phyloP scores from a whole-genome alignment of 2,113 vertebrate species.

The Fulica atra region DNA sequence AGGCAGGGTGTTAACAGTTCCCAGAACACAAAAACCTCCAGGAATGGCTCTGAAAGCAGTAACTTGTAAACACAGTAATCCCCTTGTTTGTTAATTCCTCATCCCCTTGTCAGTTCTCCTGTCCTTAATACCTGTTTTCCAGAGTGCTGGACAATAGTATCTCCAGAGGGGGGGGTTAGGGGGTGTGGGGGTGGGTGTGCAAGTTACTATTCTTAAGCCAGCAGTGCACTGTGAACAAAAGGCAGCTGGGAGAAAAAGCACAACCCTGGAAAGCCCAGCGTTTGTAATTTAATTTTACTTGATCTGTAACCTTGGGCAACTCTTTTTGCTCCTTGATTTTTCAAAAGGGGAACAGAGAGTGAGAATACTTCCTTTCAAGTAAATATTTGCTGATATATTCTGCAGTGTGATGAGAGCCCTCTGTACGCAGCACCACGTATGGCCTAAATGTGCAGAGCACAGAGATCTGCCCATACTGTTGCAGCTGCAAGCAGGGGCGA shows the following conservation, averaged over 20 bases:
- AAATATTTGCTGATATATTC: background rate
- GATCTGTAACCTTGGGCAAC: background rate
- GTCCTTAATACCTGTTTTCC: background rate
- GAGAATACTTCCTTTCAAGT: background rate
- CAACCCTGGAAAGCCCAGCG: background rate
- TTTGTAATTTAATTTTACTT: background rate
- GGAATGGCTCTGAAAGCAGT: conserved; percentile 1
- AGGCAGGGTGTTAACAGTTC: background rate
- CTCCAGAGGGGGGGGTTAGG: background rate
- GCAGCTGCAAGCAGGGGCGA: background rate
- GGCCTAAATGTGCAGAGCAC: background rate
- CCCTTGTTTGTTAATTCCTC: background rate
- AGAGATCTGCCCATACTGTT: background rate
- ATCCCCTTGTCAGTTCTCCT: background rate
- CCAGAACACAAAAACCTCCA: background rate
- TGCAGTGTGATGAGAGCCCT: background rate
- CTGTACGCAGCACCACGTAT: background rate
- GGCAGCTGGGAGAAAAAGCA: background rate
- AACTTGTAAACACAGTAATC: conserved; percentile 5
- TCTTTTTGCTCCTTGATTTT: accelerated
- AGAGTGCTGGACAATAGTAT: background rate
- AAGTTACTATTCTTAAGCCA: background rate
- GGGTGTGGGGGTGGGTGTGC: background rate
- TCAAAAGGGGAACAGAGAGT: background rate
- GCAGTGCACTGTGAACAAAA: background rate